Conservation (phyloP, 2,797 vertebrate genomes). For the Heteromormyrus szaboi region DNA sequence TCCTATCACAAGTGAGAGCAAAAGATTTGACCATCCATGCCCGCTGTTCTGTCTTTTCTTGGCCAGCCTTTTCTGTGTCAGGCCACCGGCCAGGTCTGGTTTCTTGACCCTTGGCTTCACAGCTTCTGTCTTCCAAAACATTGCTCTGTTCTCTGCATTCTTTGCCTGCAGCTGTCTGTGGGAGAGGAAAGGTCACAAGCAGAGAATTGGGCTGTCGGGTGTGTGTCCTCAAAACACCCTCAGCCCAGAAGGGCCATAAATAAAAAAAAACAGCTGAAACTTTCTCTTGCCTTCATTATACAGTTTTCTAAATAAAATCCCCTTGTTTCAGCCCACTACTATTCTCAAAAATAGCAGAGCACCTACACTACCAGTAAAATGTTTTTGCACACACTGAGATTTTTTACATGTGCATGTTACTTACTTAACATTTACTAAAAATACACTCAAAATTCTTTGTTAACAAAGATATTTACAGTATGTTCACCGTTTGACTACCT, state of each 20-base stretch:
- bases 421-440: too few species aligned
- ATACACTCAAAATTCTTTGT: too few species aligned
- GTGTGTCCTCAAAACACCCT: not conserved
- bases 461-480: not conserved
- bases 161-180: not conserved
- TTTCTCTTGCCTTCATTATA: not conserved
- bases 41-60: constrained; percentile 20
- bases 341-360: not conserved
- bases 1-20: not conserved
- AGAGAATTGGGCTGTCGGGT: not conserved
- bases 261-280: not conserved
- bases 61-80: constrained; percentile 33
- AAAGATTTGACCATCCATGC: not conserved
- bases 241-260: not conserved
- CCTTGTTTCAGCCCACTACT: not conserved
- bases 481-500: not conserved
- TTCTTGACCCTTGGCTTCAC: constrained; percentile 8
- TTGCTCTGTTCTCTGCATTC: not conserved
- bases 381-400: too few species aligned
- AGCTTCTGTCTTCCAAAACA: not conserved
- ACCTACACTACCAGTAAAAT: not conserved
- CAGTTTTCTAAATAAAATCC: not conserved
- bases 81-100: constrained; percentile 3
- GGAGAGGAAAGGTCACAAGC: not conserved
- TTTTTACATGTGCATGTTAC: too few species aligned